Base-by-base conservation (phyloP, 2,113 vertebrate species). In the Mormoops blainvillei region DNA sequence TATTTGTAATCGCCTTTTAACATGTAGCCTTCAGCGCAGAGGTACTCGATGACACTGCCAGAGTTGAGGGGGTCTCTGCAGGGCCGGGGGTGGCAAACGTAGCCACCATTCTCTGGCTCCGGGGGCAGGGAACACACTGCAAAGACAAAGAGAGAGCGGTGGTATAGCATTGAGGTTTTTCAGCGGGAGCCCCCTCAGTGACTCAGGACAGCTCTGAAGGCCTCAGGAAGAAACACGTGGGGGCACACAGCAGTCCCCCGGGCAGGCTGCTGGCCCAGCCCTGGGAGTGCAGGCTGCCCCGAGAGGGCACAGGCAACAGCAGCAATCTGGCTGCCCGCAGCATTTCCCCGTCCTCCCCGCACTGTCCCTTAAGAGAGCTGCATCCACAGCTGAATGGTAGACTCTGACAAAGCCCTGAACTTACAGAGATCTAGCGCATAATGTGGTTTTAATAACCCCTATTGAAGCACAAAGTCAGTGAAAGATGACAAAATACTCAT, bases 1-100 rank as follows among this genome's bases (percentile, higher is more conserved):
- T 99, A 99, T 92, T 99, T 99, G 98, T 99, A 99, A 89, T 99
- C 99, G 5, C 99, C 99, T 95, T 99, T 99, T 97, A 99, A 98
- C 94, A 99, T 98, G 96, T 99, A 99, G 93, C 99, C 99, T 98
- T 99, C 99, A 0, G 99, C 99, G 7, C 99, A 99, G 45, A 99
- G 99, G 97, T 99, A 99, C 97, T 99, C 99, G 20, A 99, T 99
- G 97, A 99, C 99, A 0, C 99, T 99, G 96, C 99, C 99, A 5
- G 99, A 98, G 85, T 98, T 99, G 98, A 99, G 98, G 91, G 98
- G 98, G 97, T 98, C 99, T 97, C 98, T 98, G 98, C 99, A 99
- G 82, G 99, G 99, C 1, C 99, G 98, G 1, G 99, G 99, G 98
- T 99, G 99, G 94, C 99, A 99, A 94, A 99, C 98, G 96, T 99